Evolutionary conservation across 2,797 vertebrate species (phyloP).

Genomic region (Dermochelys coriacea): DNA sequence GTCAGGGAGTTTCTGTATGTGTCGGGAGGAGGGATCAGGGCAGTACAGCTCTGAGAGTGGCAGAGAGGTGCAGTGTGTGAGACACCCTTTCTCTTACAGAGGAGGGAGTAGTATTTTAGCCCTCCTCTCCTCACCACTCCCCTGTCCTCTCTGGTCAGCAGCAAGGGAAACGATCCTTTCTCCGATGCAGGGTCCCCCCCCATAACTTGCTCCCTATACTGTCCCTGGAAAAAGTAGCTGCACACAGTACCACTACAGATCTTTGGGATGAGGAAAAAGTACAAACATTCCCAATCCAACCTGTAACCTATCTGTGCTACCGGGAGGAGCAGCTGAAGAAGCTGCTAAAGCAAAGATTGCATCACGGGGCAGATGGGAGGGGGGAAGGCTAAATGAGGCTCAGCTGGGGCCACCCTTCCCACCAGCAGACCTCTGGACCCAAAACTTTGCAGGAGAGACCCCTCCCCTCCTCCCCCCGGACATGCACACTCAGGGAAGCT

Average conservation of each 20-base stretch:
- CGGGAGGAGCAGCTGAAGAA: background rate
- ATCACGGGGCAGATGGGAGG: too few species aligned
- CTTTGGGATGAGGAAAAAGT: background rate
- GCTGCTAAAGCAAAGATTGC: background rate
- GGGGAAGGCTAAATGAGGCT: background rate
- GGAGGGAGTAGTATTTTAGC: background rate
- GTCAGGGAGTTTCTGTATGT: background rate
- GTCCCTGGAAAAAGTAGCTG: too few species aligned
- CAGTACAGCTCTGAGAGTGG: background rate
- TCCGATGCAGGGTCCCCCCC: too few species aligned
- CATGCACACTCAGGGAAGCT: background rate
- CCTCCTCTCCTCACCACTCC: background rate
- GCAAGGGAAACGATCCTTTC: background rate
- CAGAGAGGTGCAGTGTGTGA: background rate
- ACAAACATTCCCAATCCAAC: background rate
- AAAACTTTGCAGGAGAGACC: background rate
- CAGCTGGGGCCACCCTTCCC: background rate
- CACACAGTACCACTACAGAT: background rate
- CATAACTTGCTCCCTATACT: too few species aligned
- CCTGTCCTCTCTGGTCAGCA: background rate
- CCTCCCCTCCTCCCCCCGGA: rapidly evolving
- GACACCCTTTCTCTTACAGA: background rate
- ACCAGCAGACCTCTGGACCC: background rate
- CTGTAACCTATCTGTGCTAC: background rate
- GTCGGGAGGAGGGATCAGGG: background rate